phyloP scores from a whole-genome alignment of 2,888 invertebrate genomes.

The Tipula helvola region DNA sequence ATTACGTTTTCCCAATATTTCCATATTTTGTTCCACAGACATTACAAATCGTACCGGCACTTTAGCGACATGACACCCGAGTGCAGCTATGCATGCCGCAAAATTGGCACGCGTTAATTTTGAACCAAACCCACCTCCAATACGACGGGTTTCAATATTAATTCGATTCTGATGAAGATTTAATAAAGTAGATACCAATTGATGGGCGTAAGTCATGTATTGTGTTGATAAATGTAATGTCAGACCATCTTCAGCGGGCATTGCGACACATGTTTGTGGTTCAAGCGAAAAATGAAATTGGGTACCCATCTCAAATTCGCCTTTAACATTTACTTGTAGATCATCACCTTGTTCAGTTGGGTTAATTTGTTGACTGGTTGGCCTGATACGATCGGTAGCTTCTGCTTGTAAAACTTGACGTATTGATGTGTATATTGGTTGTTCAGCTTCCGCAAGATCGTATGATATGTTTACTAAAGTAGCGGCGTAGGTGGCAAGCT shows the following conservation, averaged over 20 bases:
- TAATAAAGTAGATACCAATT: constrained; percentile 40
- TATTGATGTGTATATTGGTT: neutral
- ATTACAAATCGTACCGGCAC: constrained; percentile 49
- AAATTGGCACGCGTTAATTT: constrained; percentile 49
- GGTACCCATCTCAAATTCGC: constrained; percentile 39
- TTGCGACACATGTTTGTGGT: constrained; percentile 45
- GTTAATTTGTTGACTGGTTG: constrained; percentile 30
- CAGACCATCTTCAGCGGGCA: constrained; percentile 53
- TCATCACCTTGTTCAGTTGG: neutral
- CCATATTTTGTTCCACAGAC: constrained; percentile 51
- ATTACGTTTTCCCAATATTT: constrained; percentile 46
- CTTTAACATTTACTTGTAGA: constrained; percentile 33
- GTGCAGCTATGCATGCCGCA: constrained; percentile 47
- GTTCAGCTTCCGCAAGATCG: neutral
- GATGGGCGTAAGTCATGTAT: constrained; percentile 44
- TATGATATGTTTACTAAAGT: constrained; percentile 40
- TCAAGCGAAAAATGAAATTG: constrained; percentile 65
- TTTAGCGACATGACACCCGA: constrained; percentile 45
- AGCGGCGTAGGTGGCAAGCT: constrained; percentile 42
- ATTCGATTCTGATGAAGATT: constrained; percentile 44
- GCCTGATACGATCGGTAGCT: neutral
- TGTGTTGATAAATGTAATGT: constrained; percentile 49
- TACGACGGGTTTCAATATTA: constrained; percentile 46
- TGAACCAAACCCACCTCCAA: constrained; percentile 57
- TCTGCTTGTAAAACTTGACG: neutral